phyloP scores from a whole-genome alignment of 2,113 vertebrate genomes.

The Lates calcarifer region DNA sequence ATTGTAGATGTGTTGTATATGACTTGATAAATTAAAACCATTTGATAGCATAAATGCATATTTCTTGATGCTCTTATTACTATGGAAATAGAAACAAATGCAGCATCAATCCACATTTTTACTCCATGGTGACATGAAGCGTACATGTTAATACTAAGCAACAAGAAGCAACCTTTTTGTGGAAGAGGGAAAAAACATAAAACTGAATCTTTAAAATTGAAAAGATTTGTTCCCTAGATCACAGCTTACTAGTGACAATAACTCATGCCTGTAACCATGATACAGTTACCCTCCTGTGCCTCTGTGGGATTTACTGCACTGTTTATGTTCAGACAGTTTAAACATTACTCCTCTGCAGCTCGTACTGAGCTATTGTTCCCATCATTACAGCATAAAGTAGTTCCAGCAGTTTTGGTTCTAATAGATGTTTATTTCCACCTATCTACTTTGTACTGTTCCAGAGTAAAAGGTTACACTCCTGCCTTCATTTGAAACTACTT shows the following conservation, averaged over 20 bases:
- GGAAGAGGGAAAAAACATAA: too few relatives aligned
- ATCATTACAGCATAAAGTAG: neutral
- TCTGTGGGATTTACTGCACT: neutral
- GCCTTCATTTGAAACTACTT: neutral
- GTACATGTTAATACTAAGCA: too few relatives aligned
- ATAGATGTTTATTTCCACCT: conserved; percentile 2
- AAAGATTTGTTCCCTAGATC: too few relatives aligned
- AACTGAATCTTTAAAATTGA: too few relatives aligned
- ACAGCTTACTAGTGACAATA: neutral
- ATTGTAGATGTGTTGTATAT: neutral
- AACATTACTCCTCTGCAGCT: neutral
- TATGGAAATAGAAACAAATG: too few relatives aligned
- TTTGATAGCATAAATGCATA: neutral
- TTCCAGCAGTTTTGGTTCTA: neutral
- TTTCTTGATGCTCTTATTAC: neutral
- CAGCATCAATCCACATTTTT: too few relatives aligned
- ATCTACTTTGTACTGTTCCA: neutral
- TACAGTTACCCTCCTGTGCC: neutral
- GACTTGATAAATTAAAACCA: neutral
- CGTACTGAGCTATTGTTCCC: neutral
- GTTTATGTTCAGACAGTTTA: neutral
- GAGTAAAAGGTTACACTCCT: conserved; percentile 1
- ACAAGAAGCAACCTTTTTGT: too few relatives aligned
- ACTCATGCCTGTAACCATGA: neutral
- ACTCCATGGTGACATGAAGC: too few relatives aligned